Conservation (phyloP, 2,113 vertebrate genomes). For the Phodopus roborovskii region DNA sequence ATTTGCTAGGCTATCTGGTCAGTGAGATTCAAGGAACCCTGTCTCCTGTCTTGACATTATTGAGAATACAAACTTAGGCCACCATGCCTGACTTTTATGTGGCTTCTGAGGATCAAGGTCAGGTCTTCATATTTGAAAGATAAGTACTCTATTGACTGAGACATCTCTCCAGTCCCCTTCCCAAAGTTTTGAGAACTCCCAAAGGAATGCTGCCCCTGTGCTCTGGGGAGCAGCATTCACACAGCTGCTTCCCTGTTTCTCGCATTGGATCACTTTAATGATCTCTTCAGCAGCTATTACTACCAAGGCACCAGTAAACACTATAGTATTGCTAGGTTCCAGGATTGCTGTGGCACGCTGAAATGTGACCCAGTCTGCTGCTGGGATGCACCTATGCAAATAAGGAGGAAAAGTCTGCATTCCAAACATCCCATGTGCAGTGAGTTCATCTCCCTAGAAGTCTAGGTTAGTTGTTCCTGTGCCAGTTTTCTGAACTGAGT, state of each 20-base stretch:
- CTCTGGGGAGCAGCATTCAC: not conserved
- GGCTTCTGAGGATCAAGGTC: not conserved
- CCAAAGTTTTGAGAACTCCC: not conserved
- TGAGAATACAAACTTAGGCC: too few species aligned
- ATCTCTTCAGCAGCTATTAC: not conserved
- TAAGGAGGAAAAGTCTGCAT: not conserved
- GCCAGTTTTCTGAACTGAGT: not conserved
- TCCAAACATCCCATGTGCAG: not conserved
- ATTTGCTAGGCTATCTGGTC: not conserved
- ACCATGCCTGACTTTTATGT: not conserved
- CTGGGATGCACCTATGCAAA: not conserved
- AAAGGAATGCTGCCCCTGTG: too few species aligned
- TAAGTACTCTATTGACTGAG: not conserved
- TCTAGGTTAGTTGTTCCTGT: not conserved
- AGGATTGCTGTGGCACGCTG: not conserved
- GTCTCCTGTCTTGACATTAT: not conserved
- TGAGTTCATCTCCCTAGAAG: fast-evolving
- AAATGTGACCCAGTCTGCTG: not conserved
- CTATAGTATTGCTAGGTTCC: not conserved
- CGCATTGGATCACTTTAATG: not conserved
- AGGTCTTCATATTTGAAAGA: not conserved
- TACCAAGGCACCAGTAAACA: not conserved
- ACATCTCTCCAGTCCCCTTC: not conserved
- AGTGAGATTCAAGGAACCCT: not conserved
- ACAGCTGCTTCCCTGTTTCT: not conserved